Percentiles rank a stretch among this genome's conserved stretches.
phyloP scores from a whole-genome alignment of 92 coral and sea anemone species.

The Epizoanthus fatuus region DNA sequence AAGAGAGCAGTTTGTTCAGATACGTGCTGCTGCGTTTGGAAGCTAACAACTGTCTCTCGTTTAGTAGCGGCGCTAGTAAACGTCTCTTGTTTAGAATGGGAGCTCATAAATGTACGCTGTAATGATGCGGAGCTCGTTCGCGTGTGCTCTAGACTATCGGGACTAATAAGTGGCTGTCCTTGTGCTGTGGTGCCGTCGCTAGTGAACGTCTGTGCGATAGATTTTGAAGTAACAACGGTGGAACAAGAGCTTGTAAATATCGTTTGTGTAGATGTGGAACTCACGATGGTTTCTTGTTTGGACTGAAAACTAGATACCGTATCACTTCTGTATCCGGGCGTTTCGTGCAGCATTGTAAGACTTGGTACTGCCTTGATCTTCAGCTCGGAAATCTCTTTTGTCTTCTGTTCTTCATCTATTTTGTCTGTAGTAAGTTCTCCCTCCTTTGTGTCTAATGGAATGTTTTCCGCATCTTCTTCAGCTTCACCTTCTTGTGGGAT shows the following conservation, averaged over 20 bases:
- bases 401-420: conserved; percentile 5
- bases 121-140: neutral
- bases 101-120: conserved; percentile 4
- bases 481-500: neutral
- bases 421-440: neutral
- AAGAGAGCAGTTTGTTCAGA: neutral
- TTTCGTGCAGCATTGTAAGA: neutral
- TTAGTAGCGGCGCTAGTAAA: conserved; percentile 9
- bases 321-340: neutral
- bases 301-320: neutral
- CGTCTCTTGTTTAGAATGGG: neutral
- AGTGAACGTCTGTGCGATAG: conserved; percentile 6
- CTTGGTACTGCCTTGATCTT: neutral
- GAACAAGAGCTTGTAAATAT: conserved; percentile 5
- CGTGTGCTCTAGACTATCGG: conserved; percentile 14
- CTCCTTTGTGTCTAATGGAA: neutral
- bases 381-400: neutral
- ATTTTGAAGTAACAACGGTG: conserved; percentile 10
- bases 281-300: neutral
- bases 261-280: conserved; percentile 1
- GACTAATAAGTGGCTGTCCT: neutral
- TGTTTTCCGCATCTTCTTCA: neutral
- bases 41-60: conserved; percentile 12
- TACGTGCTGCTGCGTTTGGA: conserved; percentile 2
- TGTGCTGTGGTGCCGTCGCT: neutral